Evolutionary conservation across 2,888 invertebrate genomes (phyloP).

Genomic region (Cordylochernes scorpioides): DNA sequence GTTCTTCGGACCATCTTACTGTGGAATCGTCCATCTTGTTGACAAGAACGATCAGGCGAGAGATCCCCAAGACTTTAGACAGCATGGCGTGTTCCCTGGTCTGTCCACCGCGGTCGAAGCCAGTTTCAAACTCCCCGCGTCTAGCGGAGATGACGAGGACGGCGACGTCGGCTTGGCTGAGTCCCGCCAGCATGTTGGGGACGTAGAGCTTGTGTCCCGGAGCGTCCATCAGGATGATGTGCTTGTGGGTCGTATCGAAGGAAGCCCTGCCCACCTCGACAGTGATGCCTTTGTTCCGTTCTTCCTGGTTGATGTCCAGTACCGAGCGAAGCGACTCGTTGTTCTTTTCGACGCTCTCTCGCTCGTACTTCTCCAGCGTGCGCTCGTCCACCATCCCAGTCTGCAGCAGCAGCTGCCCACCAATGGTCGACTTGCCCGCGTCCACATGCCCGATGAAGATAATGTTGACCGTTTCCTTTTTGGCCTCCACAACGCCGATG

Average conservation of each 20-base stretch:
- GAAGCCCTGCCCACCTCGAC: conserved; percentile 94
- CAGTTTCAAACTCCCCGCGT: conserved; percentile 98
- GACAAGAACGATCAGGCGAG: conserved; percentile 86
- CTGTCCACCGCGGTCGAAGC: conserved; percentile 96
- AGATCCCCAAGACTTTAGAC: conserved; percentile 94
- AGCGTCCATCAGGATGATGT: conserved; percentile 95
- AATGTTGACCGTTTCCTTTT: conserved; percentile 95
- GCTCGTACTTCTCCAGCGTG: conserved; percentile 93
- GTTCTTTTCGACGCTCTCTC: conserved; percentile 94
- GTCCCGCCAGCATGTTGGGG: conserved; percentile 96
- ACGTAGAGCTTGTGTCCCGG: conserved; percentile 96
- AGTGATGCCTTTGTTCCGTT: conserved; percentile 47
- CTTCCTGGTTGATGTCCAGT: conserved; percentile 67
- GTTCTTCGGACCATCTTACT: conserved; percentile 66
- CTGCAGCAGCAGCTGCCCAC: conserved; percentile 87
- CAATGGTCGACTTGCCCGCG: conserved; percentile 98
- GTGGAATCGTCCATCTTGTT: conserved; percentile 99
- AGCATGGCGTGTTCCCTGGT: conserved; percentile 99
- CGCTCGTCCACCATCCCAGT: conserved; percentile 99
- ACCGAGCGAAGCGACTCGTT: conserved; percentile 98
- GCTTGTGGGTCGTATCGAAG: conserved; percentile 95
- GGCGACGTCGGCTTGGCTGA: conserved; percentile 83
- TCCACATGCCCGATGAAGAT: conserved; percentile 99
- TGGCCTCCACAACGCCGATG: conserved; percentile 56
- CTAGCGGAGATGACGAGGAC: conserved; percentile 91